A percentile compares a stretch with the other conserved stretches of the same genome.
Evolutionary conservation across 2,797 vertebrate species (phyloP).

Genomic region (Australoheros facetus): DNA sequence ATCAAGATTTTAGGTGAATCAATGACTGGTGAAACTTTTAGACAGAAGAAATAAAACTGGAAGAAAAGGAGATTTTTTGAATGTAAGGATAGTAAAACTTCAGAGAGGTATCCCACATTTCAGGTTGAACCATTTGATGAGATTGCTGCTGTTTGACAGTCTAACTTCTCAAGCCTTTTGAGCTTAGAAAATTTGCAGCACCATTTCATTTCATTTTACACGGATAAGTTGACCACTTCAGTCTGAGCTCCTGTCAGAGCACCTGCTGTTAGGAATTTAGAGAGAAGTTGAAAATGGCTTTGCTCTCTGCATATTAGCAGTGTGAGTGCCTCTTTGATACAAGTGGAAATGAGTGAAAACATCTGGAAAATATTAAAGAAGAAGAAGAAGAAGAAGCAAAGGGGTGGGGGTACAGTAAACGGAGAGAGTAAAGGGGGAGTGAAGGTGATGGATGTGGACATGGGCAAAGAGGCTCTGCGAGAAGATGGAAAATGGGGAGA

Average conservation of each 20-base stretch:
- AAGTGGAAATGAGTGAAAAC: background rate
- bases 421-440: background rate
- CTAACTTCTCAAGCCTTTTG: conserved; percentile 7
- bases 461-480: conserved; percentile 9
- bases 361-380: conserved; percentile 10
- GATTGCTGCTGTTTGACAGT: background rate
- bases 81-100: background rate
- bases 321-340: too few species aligned
- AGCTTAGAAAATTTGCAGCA: conserved; percentile 1
- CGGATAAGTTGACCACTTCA: conserved; percentile 29
- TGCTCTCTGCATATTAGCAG: conserved; percentile 1
- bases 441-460: conserved; percentile 43
- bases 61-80: background rate
- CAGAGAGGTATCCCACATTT: background rate
- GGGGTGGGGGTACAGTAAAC: background rate
- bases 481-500: conserved; percentile 9
- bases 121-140: background rate
- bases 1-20: background rate
- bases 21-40: background rate
- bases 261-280: conserved; percentile 26
- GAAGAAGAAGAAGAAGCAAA: conserved; percentile 1
- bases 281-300: background rate
- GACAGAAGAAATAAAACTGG: background rate
- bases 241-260: background rate
- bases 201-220: conserved; percentile 14